Conservation (phyloP, 1,140 invertebrate species). For the Centruroides sculpturatus region DNA sequence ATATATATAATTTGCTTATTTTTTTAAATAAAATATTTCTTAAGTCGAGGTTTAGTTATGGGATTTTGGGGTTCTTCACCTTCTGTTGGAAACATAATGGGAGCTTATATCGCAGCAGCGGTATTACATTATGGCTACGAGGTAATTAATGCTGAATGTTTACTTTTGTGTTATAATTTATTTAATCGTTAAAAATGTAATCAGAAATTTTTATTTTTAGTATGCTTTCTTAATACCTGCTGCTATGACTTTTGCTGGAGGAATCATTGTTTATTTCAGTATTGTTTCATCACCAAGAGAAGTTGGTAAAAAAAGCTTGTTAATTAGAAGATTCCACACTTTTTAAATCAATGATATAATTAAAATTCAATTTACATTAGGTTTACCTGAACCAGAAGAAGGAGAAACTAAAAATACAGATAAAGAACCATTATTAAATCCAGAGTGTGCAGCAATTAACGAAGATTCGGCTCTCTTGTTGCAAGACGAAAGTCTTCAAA, state of each 20-base stretch:
- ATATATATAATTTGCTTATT: too few species aligned
- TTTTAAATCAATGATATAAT: neutral
- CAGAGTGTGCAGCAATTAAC: neutral
- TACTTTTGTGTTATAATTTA: too few species aligned
- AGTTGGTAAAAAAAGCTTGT: slow-evolving; percentile 7
- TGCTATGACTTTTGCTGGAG: slow-evolving; percentile 10
- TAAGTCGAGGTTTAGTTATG: slow-evolving; percentile 61
- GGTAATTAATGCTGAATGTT: too few species aligned
- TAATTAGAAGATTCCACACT: slow-evolving; percentile 18
- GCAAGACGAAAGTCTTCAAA: neutral
- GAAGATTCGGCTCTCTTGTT: too few species aligned
- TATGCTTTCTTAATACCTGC: slow-evolving; percentile 15
- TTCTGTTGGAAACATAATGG: slow-evolving; percentile 87
- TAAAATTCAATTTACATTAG: neutral
- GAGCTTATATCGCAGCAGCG: slow-evolving; percentile 55
- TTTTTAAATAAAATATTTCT: neutral
- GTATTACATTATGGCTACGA: slow-evolving; percentile 49
- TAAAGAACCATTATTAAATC: neutral
- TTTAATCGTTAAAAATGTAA: too few species aligned
- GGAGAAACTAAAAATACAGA: neutral
- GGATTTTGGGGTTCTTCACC: slow-evolving; percentile 92
- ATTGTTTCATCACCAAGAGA: slow-evolving; percentile 12
- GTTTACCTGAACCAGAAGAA: slow-evolving; percentile 10
- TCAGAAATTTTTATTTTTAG: slow-evolving; percentile 8
- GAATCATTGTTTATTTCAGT: slow-evolving; percentile 13